Conservation (phyloP, 2,113 vertebrate species). For the Nothobranchius kuhntae region DNA sequence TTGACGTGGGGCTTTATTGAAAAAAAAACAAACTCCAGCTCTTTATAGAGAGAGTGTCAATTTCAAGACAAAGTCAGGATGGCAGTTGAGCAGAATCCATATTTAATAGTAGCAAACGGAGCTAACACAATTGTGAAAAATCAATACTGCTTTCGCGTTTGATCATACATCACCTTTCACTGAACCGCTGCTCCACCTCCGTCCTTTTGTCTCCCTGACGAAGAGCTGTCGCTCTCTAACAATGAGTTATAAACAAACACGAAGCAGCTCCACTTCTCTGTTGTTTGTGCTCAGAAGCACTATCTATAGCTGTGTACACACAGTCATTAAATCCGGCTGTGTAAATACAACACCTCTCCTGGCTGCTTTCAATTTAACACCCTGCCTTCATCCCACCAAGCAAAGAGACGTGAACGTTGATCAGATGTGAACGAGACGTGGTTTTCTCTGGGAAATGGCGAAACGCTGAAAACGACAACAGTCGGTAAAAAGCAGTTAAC, state of each 20-base stretch:
- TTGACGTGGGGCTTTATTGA: conserved; percentile 66
- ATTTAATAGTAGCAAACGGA: conserved; percentile 78
- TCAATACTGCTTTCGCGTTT: conserved; percentile 77
- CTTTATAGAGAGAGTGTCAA: conserved; percentile 75
- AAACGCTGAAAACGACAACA: too few relatives aligned
- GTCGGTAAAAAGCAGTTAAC: too few relatives aligned
- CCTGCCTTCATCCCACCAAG: neutral
- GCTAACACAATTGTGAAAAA: conserved; percentile 78
- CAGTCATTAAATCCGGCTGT: conserved; percentile 24
- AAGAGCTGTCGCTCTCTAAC: conserved; percentile 22
- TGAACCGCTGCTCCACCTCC: conserved; percentile 57
- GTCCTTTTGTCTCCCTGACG: conserved; percentile 57
- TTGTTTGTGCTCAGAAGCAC: conserved; percentile 26
- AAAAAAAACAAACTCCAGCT: conserved; percentile 52
- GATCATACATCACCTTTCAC: conserved; percentile 73
- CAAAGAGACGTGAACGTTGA: neutral
- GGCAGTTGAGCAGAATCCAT: conserved; percentile 72
- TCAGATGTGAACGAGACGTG: too few relatives aligned
- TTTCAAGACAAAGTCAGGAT: conserved; percentile 73
- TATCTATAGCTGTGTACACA: conserved; percentile 9
- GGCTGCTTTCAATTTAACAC: neutral
- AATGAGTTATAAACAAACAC: conserved; percentile 47
- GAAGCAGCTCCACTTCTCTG: conserved; percentile 17
- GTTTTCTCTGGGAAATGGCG: too few relatives aligned
- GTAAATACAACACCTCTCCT: conserved; percentile 1